A percentile compares a stretch with the other conserved stretches of the same genome.
phyloP scores from a whole-genome alignment of 2,888 invertebrate species.

The Ophioninae sp. region DNA sequence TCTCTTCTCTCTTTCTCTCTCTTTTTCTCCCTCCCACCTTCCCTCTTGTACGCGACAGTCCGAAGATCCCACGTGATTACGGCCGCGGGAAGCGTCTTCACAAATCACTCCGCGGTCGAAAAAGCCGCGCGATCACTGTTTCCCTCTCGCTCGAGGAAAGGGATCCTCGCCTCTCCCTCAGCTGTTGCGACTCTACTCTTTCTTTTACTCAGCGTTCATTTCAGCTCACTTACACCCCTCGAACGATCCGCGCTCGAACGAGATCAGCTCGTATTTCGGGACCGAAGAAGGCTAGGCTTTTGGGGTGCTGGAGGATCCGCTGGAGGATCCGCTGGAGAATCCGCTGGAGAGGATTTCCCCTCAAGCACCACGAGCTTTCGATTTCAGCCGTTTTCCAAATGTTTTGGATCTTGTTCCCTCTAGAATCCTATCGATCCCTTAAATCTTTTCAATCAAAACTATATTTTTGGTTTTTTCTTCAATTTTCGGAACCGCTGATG shows the following conservation, averaged over 20 bases:
- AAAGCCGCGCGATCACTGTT: constrained; percentile 51
- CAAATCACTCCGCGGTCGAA: constrained; percentile 78
- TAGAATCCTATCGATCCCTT: too few species aligned
- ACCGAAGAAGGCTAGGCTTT: background rate
- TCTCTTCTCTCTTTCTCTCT: constrained; percentile 31
- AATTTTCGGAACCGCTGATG: too few species aligned
- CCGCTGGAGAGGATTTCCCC: constrained; percentile 30
- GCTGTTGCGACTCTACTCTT: constrained; percentile 42
- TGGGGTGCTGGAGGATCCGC: constrained; percentile 2
- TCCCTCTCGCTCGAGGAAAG: constrained; percentile 52
- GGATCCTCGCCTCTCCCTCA: constrained; percentile 44
- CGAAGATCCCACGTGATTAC: constrained; percentile 81
- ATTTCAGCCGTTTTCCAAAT: constrained; percentile 39
- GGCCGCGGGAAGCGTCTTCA: constrained; percentile 79
- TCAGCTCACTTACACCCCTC: constrained; percentile 44
- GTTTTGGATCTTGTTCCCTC: background rate
- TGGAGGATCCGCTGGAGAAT: constrained; percentile 23
- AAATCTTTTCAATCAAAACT: too few species aligned
- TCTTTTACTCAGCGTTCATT: constrained; percentile 31
- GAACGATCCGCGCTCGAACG: constrained; percentile 12
- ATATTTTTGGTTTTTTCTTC: too few species aligned
- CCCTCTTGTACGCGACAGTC: constrained; percentile 70
- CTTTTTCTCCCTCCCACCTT: constrained; percentile 32
- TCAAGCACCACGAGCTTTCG: constrained; percentile 16
- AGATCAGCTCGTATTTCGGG: constrained; percentile 6